These are phyloP conservation scores for Lagodon rhomboides DNA, from an alignment of 2,797 vertebrate genomes.

Conservation along the genomic window DNA sequence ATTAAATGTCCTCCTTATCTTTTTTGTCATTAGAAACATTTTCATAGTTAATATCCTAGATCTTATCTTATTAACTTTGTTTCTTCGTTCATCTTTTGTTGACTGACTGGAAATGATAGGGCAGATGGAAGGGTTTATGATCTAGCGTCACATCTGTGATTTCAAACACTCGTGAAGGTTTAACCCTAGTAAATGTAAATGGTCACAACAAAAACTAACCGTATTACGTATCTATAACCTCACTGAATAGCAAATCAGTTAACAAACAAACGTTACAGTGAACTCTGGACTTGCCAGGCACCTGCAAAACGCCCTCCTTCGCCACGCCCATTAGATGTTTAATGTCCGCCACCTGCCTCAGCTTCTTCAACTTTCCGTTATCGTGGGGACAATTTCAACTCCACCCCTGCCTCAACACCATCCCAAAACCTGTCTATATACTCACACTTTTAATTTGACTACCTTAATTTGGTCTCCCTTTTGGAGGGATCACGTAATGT, in stretches of 20 bases:
- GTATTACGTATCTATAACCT: neutral
- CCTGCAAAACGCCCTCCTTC: conserved; percentile 58
- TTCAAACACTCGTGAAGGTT: neutral
- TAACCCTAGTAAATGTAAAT: neutral
- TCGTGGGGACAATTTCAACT: neutral
- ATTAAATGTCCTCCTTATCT: neutral
- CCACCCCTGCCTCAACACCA: neutral
- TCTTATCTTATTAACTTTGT: neutral
- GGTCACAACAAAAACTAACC: neutral
- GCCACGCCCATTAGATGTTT: conserved; percentile 71
- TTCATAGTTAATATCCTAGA: neutral
- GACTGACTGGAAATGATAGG: neutral
- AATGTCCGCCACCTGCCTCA: conserved; percentile 61
- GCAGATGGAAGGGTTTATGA: neutral
- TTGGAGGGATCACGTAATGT: conserved; percentile 6
- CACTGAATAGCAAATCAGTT: neutral
- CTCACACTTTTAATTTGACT: conserved; percentile 4
- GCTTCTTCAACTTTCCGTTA: conserved; percentile 42
- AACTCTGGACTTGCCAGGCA: conserved; percentile 34
- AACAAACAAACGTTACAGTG: neutral
- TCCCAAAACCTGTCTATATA: neutral
- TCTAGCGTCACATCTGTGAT: neutral
- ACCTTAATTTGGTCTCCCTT: neutral
- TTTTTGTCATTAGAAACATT: neutral
- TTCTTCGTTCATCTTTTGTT: neutral